A percentile compares a stretch with the other conserved stretches of the same genome.
Conservation (phyloP, 53 echinoderm and acorn worm genomes). For the Glandiceps talaboti region DNA sequence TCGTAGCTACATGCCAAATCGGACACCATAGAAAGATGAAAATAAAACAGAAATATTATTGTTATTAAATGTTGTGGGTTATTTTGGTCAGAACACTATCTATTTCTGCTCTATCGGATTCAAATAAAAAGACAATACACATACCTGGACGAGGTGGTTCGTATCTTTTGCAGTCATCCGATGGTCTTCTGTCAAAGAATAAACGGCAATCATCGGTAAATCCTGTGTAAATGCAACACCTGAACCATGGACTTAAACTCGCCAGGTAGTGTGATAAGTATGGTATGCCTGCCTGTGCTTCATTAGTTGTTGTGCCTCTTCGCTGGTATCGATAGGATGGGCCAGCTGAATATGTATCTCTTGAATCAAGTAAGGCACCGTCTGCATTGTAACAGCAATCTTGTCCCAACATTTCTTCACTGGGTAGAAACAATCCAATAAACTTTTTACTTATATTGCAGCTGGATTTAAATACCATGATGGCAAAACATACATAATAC, state of each 20-base stretch:
- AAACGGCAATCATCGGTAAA: not conserved
- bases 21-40: too few relatives aligned
- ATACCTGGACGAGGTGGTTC: constrained; percentile 35
- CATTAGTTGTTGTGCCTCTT: constrained; percentile 19
- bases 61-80: too few relatives aligned
- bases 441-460: too few relatives aligned
- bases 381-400: constrained; percentile 57
- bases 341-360: constrained; percentile 18
- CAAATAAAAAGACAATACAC: not conserved
- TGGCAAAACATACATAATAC: too few relatives aligned
- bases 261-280: constrained; percentile 39
- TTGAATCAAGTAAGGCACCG: constrained; percentile 27
- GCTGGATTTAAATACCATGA: too few relatives aligned
- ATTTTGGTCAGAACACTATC: too few relatives aligned
- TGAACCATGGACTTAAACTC: constrained; percentile 34
- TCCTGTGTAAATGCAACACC: constrained; percentile 22
- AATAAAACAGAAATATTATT: too few relatives aligned
- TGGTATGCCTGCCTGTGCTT: constrained; percentile 20
- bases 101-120: not conserved
- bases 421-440: constrained; percentile 7
- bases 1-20: too few relatives aligned
- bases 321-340: constrained; percentile 45
- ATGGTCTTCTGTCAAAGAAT: constrained; percentile 21
- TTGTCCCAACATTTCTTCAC: constrained; percentile 31
- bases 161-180: constrained; percentile 41